These are phyloP conservation scores for Brachionus calyciflorus DNA, from an alignment of 1,140 invertebrate genomes.

Conservation along the genomic window DNA sequence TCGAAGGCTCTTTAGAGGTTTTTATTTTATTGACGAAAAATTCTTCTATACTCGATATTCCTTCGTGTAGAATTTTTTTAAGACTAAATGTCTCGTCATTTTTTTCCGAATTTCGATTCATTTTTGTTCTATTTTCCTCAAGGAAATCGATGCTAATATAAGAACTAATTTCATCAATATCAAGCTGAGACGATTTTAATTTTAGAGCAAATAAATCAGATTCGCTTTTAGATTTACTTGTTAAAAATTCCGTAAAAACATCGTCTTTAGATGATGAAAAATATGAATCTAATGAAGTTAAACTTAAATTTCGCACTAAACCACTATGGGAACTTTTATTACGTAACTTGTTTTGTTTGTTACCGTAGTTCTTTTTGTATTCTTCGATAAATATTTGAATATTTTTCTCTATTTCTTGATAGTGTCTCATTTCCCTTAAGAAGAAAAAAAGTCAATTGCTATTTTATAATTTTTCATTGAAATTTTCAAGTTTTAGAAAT, in stretches of 20 bases:
- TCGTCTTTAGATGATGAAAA: neutral
- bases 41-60: too few relatives aligned
- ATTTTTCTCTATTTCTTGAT: neutral
- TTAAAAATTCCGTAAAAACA: neutral
- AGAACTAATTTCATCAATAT: neutral
- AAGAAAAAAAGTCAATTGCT: too few relatives aligned
- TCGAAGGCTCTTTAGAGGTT: too few relatives aligned
- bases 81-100: too few relatives aligned
- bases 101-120: too few relatives aligned
- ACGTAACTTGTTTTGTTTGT: neutral
- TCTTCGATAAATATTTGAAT: neutral
- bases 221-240: constrained; percentile 18
- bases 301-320: neutral
- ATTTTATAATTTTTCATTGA: too few relatives aligned
- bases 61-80: too few relatives aligned
- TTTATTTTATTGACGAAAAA: too few relatives aligned
- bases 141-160: neutral
- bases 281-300: neutral
- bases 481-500: too few relatives aligned
- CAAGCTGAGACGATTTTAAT: too few relatives aligned
- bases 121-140: too few relatives aligned
- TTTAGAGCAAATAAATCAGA: neutral
- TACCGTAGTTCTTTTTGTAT: neutral
- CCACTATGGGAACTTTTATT: too few relatives aligned
- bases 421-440: neutral